A percentile compares a stretch with the other conserved stretches of the same genome.
phyloP scores from a whole-genome alignment of 2,797 vertebrate species.

The Tokudaia muenninki region DNA sequence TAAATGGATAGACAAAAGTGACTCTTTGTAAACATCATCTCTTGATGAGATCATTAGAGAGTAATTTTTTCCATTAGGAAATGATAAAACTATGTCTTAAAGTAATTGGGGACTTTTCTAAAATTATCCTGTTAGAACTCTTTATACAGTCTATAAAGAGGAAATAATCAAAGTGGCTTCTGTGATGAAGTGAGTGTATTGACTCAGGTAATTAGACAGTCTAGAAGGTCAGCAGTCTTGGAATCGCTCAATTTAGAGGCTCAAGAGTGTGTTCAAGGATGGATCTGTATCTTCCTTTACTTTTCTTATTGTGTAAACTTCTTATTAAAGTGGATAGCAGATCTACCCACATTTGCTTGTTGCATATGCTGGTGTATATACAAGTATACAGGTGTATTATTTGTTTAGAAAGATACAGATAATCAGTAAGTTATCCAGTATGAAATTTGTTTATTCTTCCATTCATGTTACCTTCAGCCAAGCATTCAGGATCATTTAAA shows the following conservation, averaged over 20 bases:
- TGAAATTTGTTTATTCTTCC: neutral
- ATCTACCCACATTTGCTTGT: conserved; percentile 7
- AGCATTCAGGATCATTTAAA: conserved; percentile 40
- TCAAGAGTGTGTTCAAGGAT: neutral
- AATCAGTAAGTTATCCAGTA: neutral
- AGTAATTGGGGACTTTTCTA: conserved; percentile 12
- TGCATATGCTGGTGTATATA: conserved; percentile 30
- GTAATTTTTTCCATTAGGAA: neutral
- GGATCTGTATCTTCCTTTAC: neutral
- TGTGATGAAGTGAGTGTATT: conserved; percentile 23
- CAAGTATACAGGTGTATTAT: conserved; percentile 4
- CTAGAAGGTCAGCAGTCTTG: neutral
- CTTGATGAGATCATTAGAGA: neutral
- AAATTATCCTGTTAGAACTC: conserved; percentile 20
- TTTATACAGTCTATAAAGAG: neutral
- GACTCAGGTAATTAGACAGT: neutral
- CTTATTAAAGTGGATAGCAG: conserved; percentile 59
- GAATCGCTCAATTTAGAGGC: neutral
- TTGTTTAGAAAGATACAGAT: conserved; percentile 41
- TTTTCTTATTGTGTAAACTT: conserved; percentile 53
- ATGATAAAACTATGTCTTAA: neutral
- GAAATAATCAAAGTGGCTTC: conserved; percentile 32
- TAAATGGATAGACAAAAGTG: neutral
- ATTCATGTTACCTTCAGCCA: no score
- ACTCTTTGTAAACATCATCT: neutral